Conservation (phyloP, 2,113 vertebrate genomes). For the Albula goreensis region DNA sequence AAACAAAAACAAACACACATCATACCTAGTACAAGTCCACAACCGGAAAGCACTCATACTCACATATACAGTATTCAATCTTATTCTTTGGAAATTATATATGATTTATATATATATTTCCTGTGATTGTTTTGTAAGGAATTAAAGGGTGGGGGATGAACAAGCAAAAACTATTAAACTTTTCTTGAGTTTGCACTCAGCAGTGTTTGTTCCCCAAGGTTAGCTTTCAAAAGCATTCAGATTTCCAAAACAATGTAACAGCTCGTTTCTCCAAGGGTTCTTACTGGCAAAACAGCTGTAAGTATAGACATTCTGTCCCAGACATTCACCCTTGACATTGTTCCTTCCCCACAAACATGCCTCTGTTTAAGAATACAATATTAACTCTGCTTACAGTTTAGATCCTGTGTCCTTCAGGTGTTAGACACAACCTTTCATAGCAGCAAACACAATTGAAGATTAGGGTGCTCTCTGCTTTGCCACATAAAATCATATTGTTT, state of each 20-base stretch:
- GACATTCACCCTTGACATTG: conserved; percentile 1
- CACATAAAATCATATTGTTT: neutral
- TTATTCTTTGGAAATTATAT: neutral
- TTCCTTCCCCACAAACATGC: neutral
- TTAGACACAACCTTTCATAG: neutral
- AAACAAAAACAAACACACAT: neutral
- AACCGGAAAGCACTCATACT: conserved; percentile 18
- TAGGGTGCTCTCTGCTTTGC: neutral
- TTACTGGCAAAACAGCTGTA: neutral
- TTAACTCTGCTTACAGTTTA: neutral
- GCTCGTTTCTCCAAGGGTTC: neutral
- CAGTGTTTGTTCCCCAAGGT: neutral
- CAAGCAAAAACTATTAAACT: neutral
- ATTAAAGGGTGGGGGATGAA: neutral
- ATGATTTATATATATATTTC: neutral
- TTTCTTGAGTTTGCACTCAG: neutral
- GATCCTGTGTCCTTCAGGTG: neutral
- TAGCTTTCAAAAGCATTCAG: neutral
- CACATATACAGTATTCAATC: conserved; percentile 13
- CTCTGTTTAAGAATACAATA: neutral
- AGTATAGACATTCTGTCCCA: neutral
- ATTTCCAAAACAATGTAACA: neutral
- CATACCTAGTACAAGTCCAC: too few species aligned
- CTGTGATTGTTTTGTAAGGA: neutral
- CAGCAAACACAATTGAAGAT: neutral